Base-by-base conservation (phyloP, 2,113 vertebrate species). In the Nettapus auritus region DNA sequence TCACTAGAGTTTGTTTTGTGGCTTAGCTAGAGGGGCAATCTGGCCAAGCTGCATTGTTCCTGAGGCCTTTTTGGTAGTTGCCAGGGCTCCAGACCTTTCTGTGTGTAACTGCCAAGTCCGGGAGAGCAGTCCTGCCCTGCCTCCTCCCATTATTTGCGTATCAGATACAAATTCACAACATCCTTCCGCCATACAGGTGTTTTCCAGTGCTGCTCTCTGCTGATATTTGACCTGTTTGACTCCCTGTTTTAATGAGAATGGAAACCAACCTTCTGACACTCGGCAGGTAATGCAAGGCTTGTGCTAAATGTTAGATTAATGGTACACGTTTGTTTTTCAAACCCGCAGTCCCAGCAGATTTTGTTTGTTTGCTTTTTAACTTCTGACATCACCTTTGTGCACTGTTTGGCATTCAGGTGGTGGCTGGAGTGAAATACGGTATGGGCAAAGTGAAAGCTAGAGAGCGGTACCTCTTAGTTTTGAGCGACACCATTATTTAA, bases 141-240 rank as follows among this genome's bases (percentile, higher is more conserved):
- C 21, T 79, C 25, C 34, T 82, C 31, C 31, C 0, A 0, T 10
- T 29, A 40, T 4, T 42, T 18, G 11, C 3, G 0, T 44, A 20
- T 20, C 1, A 9, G 50, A 17, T 5, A 9, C 7, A 9, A 8
- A 53, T 34, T 34, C 2, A 9, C 64, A 33, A 38, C 7, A 5
- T 8, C 38, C 42, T 56, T 63, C 23, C 57, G n/a, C 19, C 62
- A 16, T 3, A 4, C 4, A 28, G 48, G 12, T 3, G 20, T 8
- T 16, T 34, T 26, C 84, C 66, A 36, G 22, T 1, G 0, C 50
- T 28, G 75, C 42, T 78, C 38, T 18, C 33, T 8, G 1, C 50
- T 29, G 23, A 14, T 9, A 3, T 2, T 16, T 36, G 52, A 56
- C 26, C 26, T 6, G 4, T 36, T 46, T 0, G 2, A 15, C 33